Conservation (phyloP, 2,113 vertebrate genomes). For the Hirundichthys speculiger region DNA sequence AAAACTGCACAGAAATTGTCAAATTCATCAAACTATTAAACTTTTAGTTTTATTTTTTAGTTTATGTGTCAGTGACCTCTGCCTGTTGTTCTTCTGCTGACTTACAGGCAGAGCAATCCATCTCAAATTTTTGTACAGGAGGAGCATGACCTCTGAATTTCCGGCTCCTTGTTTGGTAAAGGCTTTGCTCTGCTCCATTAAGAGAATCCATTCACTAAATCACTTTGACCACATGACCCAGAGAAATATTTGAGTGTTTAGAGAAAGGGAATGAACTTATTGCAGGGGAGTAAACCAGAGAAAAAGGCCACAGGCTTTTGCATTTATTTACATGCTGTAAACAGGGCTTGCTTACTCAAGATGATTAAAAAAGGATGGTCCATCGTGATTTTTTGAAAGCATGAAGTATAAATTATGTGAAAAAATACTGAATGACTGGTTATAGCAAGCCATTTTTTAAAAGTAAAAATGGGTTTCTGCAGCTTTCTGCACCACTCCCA, state of each 20-base stretch:
- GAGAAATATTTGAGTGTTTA: constrained; percentile 56
- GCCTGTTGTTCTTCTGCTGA: neutral
- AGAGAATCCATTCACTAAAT: constrained; percentile 53
- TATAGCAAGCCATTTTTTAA: too few relatives aligned
- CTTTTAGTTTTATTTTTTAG: constrained; percentile 1
- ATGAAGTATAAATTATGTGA: too few relatives aligned
- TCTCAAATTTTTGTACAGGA: constrained; percentile 12
- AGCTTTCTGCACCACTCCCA: too few relatives aligned
- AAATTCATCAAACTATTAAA: neutral
- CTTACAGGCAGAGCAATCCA: constrained; percentile 22
- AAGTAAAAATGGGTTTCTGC: too few relatives aligned
- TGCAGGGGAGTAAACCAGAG: constrained; percentile 6
- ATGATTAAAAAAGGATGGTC: neutral
- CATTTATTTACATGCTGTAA: constrained; percentile 8
- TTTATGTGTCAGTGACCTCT: neutral
- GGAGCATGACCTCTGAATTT: constrained; percentile 58
- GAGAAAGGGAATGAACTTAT: constrained; percentile 36
- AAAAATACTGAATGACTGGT: too few relatives aligned
- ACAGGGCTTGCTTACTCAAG: too few relatives aligned
- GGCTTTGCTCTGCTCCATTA: constrained; percentile 39
- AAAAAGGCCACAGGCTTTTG: constrained; percentile 2
- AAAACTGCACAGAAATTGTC: neutral
- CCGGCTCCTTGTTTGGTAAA: constrained; percentile 73
- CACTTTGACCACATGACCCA: constrained; percentile 59
- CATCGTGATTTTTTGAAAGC: too few relatives aligned